Evolutionary conservation across 1,140 invertebrate genomes (phyloP), one percentile per base, ranked within the genome.

Genomic region (Varroa destructor): DNA sequence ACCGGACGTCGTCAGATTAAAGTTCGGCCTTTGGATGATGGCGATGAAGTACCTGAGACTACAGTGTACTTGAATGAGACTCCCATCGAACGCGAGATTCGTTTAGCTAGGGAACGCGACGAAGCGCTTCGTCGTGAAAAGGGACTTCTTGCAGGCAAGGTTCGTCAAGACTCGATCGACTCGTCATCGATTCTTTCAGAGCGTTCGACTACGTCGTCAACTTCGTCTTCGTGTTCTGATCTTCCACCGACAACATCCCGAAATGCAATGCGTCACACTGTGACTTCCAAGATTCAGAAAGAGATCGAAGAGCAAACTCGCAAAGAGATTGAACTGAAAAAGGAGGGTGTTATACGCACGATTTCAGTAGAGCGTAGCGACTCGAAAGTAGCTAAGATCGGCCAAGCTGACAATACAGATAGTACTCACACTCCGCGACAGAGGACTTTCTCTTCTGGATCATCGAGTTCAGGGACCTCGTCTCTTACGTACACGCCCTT

Each of bases 61-160:
- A 74, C 72, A 37, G 72, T n/a, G 51, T 10, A 71, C 14, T 70
- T 56, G 61, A 82, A 81, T 73, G 84, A 85, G 77, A 83, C 84
- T 36, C 82, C 83, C 6, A 84, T 85, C 73, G 83, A 85, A 75
- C 76, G 82, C 43, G 84, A 85, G 75, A 84, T 85, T 55, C 78
- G 84, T 64, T 73, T 84, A 40, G 78, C 81, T 1, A 76, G 78
- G 70, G 83, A 84, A 72, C 75, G 84, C 54, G 84, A 85, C 76
- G 83, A 83, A 73, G 83, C 83, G 74, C 77, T 82, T 43, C 76
- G 82, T 55, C 72, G 76, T 56, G 78, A 80, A 71, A 80, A 81
- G 70, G 79, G 78, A 14, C 54, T 78, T 36, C 72, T 73, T 1
- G 71, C 71, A 1, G 40, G 56, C 43, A 56, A 55, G 12, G 40